phyloP scores from a whole-genome alignment of 1,140 invertebrate genomes.

The Proctacanthus coquilletti region DNA sequence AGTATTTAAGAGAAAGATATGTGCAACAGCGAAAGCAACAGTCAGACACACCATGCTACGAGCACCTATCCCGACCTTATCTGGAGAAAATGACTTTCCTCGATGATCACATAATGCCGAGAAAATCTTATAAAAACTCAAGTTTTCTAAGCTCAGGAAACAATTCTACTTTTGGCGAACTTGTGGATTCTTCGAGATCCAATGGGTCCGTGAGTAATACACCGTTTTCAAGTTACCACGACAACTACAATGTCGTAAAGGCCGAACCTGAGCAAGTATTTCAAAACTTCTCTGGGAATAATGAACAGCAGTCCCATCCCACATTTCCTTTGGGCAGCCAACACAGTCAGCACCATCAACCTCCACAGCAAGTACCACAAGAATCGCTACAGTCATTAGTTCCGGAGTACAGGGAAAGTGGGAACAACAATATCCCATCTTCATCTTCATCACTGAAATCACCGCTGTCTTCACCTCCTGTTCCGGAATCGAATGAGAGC shows the following conservation, averaged over 20 bases:
- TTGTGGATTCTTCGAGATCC: slow-evolving; percentile 23
- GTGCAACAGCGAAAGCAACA: slow-evolving; percentile 27
- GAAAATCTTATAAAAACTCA: slow-evolving; percentile 26
- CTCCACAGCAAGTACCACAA: slow-evolving; percentile 23
- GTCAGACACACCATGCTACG: slow-evolving; percentile 25
- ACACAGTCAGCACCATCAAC: too few species aligned
- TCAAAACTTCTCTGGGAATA: slow-evolving; percentile 23
- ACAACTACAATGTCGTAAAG: slow-evolving; percentile 14
- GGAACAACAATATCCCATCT: slow-evolving; percentile 9
- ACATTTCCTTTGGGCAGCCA: too few species aligned
- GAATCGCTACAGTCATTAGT: slow-evolving; percentile 20
- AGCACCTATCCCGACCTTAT: slow-evolving; percentile 27
- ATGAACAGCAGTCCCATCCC: slow-evolving; percentile 25
- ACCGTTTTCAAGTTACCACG: slow-evolving; percentile 7
- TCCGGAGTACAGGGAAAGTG: slow-evolving; percentile 17
- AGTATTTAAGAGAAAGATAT: slow-evolving; percentile 27
- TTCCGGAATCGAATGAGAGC: not conserved
- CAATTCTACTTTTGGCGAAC: slow-evolving; percentile 25
- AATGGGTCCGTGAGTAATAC: slow-evolving; percentile 10
- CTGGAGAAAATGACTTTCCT: slow-evolving; percentile 30
- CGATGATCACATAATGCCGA: slow-evolving; percentile 26
- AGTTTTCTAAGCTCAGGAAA: slow-evolving; percentile 25
- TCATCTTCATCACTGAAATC: slow-evolving; percentile 27
- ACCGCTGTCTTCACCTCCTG: slow-evolving; percentile 21
- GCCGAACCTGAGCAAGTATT: slow-evolving; percentile 24